Evolutionary conservation across 2,113 vertebrate genomes (phyloP).

Genomic region (Cisticola juncidis): DNA sequence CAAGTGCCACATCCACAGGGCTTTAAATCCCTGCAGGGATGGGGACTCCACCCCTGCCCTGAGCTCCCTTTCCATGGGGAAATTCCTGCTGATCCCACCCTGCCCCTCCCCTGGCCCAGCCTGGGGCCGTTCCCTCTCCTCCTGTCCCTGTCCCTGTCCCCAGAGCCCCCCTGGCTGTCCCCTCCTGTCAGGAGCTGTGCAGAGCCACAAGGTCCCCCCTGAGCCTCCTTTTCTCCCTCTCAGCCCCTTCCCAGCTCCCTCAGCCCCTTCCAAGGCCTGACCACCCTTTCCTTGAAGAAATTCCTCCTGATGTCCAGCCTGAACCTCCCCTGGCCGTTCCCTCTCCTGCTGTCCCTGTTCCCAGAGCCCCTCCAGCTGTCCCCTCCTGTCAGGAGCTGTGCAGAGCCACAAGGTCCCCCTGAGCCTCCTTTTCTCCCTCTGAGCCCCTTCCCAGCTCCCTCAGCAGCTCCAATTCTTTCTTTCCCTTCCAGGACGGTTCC

Average conservation of each 20-base stretch:
- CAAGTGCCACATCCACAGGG: not conserved
- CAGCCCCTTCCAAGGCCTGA: too few species aligned
- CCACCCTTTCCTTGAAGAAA: rapidly evolving
- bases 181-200: too few species aligned
- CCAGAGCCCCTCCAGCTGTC: not conserved
- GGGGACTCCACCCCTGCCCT: not conserved
- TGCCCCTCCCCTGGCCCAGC: too few species aligned
- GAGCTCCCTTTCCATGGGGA: too few species aligned
- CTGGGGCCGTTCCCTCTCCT: too few species aligned
- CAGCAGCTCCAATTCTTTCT: not conserved
- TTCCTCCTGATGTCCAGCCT: rapidly evolving
- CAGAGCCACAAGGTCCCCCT: not conserved
- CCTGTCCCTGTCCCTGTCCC: too few species aligned
- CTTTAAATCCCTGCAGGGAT: not conserved
- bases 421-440: not conserved
- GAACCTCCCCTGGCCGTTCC: not conserved
- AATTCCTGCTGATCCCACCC: too few species aligned
- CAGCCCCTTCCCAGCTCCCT: too few species aligned
- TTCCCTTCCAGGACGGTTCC: not conserved
- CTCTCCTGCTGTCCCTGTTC: not conserved
- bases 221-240: too few species aligned
- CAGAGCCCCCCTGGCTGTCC: too few species aligned
- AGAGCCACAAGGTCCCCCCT: too few species aligned
- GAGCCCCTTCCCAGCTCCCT: not conserved
- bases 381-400: not conserved